Base-by-base conservation (phyloP, 1,140 invertebrate species). In the Heliconius hewitsoni region DNA sequence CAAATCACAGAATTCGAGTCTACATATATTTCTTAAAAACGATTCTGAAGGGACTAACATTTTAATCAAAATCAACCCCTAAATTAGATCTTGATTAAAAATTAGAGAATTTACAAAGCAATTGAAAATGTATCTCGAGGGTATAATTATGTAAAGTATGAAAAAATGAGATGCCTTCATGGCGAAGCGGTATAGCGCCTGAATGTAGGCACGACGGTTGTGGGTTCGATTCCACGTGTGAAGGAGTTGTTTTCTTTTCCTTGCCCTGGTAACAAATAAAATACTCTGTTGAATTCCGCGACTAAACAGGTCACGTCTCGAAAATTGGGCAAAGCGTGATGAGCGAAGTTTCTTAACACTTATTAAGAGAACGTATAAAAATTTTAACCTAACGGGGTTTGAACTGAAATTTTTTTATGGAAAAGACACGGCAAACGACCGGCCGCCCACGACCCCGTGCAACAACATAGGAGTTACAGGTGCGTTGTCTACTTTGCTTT, bases 61-160 rank as follows among this genome's bases (percentile, higher is more conserved):
- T 57, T 57, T 57, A 23, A 57, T 23, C n/a, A n/a, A 57, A 57
- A 57, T 19, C 72, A 73, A 46, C 72, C 72, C 72, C 46, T 11
- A 50, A 73, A 46, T 52, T 71, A 71, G 70, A 71, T 30, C 23
- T 73, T 52, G 46, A 73, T 73, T 73, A 73, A 73, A 73, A 73
- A 73, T 73, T 46, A 73, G 6, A 27, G 46, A 39, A 73, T 73
- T 73, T 73, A 46, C 72, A 42, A 27, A 73, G 72, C 72, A 73
- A 50, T 73, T 73, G 72, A 73, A 73, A 52, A 73, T 18, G 3
- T 8, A 39, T 8, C 42, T 27, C 39, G 72, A 73, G 42, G 72
- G 39, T 57, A 23, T 57, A 57, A 57, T 57, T 57, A 57, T 23
- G n/a, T 11, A 55, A 57, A 23, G 55, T 57, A 23, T 9, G n/a